phyloP scores from a whole-genome alignment of 2,797 vertebrate species.

The Oreonectes daqikongensis region DNA sequence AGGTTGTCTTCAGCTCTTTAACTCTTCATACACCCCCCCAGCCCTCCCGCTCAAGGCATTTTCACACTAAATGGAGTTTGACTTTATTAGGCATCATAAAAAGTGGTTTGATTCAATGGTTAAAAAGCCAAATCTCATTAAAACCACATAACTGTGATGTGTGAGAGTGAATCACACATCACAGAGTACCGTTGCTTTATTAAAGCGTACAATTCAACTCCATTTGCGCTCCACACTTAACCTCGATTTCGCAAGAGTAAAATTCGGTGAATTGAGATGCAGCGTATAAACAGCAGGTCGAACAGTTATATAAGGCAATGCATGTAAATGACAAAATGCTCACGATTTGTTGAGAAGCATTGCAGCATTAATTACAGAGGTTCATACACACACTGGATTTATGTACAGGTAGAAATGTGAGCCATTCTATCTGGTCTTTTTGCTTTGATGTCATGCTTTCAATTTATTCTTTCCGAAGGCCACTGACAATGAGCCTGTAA shows the following conservation, averaged over 20 bases:
- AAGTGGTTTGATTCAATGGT: conserved; percentile 63
- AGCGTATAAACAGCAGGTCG: conserved; percentile 11
- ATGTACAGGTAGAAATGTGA: not conserved
- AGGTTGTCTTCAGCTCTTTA: conserved; percentile 20
- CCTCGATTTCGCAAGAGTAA: not conserved
- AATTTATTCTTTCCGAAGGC: not conserved
- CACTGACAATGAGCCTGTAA: not conserved
- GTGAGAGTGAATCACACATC: conserved; percentile 47
- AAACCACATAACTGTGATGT: conserved; percentile 57
- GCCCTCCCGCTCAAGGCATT: conserved; percentile 56
- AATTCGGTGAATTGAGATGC: not conserved
- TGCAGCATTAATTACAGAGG: not conserved
- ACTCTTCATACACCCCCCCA: conserved; percentile 23
- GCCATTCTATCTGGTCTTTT: not conserved
- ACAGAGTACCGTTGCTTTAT: conserved; percentile 46
- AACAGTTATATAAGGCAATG: conserved; percentile 6
- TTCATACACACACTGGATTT: not conserved
- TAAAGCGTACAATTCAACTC: conserved; percentile 42
- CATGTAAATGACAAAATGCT: not conserved
- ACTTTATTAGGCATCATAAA: conserved; percentile 70
- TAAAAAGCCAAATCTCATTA: conserved; percentile 68
- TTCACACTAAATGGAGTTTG: conserved; percentile 65
- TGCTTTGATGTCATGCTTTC: not conserved
- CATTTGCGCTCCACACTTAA: conserved; percentile 39
- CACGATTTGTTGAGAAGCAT: not conserved